Evolutionary conservation across 2,797 vertebrate genomes (phyloP).

Genomic region (Thamnophis elegans): DNA sequence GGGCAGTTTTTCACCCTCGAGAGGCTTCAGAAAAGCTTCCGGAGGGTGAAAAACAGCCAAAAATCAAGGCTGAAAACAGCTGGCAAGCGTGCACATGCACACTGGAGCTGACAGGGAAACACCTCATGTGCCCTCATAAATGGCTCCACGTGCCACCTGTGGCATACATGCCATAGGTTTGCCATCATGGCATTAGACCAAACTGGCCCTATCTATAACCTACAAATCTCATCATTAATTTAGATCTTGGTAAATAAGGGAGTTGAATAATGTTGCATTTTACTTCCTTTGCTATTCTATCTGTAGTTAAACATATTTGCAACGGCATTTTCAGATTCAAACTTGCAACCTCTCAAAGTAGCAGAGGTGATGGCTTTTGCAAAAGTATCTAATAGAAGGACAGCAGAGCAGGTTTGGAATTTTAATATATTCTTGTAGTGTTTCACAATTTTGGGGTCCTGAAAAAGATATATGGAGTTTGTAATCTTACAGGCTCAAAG

Average conservation of each 20-base stretch:
- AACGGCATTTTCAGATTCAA: background rate
- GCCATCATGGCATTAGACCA: background rate
- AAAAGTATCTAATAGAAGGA: background rate
- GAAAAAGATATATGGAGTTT: background rate
- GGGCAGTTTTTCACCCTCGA: too few species aligned
- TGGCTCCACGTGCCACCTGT: too few species aligned
- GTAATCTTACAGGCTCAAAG: background rate
- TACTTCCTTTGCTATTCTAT: background rate
- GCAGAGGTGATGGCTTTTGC: background rate
- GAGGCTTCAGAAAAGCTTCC: too few species aligned
- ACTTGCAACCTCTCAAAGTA: background rate
- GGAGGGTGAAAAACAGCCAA: too few species aligned
- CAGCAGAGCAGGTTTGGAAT: background rate
- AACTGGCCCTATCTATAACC: background rate
- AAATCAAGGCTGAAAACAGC: too few species aligned
- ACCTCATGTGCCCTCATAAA: too few species aligned
- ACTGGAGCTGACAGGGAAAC: too few species aligned
- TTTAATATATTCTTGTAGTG: background rate
- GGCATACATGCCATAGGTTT: too few species aligned
- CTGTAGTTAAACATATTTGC: background rate
- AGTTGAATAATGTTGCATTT: background rate
- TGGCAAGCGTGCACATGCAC: too few species aligned
- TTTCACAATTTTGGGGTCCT: background rate
- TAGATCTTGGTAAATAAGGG: background rate
- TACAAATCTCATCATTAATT: background rate